Conservation (phyloP, 2,797 vertebrate genomes). For the Dermochelys coriacea region DNA sequence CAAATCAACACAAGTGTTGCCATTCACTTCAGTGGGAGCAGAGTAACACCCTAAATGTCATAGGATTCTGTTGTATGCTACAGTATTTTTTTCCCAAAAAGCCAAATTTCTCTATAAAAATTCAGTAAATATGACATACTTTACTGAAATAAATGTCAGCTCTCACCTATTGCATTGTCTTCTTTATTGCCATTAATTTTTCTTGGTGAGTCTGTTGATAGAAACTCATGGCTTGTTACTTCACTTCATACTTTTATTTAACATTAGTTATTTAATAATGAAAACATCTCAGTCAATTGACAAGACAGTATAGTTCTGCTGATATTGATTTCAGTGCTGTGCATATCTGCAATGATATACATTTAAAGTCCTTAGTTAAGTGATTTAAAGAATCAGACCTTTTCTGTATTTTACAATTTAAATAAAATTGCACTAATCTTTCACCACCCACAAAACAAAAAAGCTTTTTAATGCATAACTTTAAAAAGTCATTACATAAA, state of each 20-base stretch:
- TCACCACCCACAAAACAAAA: too few species aligned
- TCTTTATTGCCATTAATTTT: slow-evolving; percentile 32
- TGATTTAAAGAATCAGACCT: slow-evolving; percentile 34
- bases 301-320: slow-evolving; percentile 29
- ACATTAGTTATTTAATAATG: slow-evolving; percentile 39
- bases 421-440: slow-evolving; percentile 43
- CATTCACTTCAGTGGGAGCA: not conserved
- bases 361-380: slow-evolving; percentile 51
- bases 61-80: not conserved
- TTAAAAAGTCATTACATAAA: slow-evolving; percentile 13
- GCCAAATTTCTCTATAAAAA: not conserved
- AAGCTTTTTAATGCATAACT: not conserved
- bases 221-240: not conserved
- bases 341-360: not conserved
- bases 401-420: slow-evolving; percentile 44
- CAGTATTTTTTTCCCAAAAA: not conserved
- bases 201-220: slow-evolving; percentile 13
- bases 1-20: not conserved
- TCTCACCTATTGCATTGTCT: slow-evolving; percentile 12
- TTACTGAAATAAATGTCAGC: slow-evolving; percentile 10
- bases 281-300: slow-evolving; percentile 58
- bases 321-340: slow-evolving; percentile 33
- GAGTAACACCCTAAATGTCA: not conserved
- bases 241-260: slow-evolving; percentile 33
- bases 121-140: not conserved